Base-by-base conservation (phyloP, 2,888 invertebrate genomes). In the Nomada ferruginata region DNA sequence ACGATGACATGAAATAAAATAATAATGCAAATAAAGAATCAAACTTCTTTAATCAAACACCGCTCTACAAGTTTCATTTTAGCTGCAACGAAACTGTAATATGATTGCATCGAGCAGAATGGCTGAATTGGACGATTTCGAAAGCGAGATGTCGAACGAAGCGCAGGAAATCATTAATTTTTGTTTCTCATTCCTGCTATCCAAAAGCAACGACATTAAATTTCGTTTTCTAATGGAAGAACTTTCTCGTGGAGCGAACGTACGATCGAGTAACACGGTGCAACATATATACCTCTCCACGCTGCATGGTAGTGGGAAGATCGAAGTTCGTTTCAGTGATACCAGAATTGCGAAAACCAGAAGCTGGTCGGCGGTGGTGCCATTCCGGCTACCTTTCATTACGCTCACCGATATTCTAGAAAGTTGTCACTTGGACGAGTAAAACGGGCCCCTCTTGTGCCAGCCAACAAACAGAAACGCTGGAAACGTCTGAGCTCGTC, bases 321-420 rank as follows among this genome's bases (percentile, higher is more conserved):
- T 72, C 36, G 72, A 47, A 69, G 66, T 72, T 64, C 11, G 63
- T 52, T 26, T 26, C 11, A 26, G 59, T 15, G 10, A 29, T 52
- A 11, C 53, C 55, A 26, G 70, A 74, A 74, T 79, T 83, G 84
- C 74, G 79, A 79, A 83, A 84, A 80, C 77, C 71, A 74, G 79
- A 78, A 77, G 69, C 72, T 57, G 53, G 26, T 65, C 63, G 79
- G 70, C 29, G 64, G 73, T 68, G 18, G 23, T 74, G 23, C 76
- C 60, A 60, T 68, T 74, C 74, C 44, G 47, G 53, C 72, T 50
- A 59, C 83, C 83, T 81, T 87, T 79, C 70, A 72, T 85, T 87
- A 60, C 82, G 77, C 84, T 87, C 76, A 69, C 83, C 81, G 76
- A 82, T 78, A 79, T 87, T 70, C 75, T 76, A 84, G 85, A 87